Conservation (phyloP, 1,140 invertebrate genomes). For the Oscheius sp. region DNA sequence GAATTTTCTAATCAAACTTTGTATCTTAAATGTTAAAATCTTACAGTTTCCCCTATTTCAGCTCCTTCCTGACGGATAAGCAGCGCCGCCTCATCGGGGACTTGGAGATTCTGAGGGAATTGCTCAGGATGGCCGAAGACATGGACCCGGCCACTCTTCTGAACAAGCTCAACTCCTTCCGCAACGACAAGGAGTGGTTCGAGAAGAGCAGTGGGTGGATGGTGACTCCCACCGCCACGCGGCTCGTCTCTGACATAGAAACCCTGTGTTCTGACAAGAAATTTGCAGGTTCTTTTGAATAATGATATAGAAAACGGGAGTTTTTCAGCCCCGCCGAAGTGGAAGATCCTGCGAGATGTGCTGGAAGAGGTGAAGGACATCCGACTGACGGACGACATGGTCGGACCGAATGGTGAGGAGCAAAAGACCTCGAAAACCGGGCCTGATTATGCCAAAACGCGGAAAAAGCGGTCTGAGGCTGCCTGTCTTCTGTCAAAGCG, state of each 20-base stretch:
- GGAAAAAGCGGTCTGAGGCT: no score
- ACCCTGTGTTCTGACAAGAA: slow-evolving; percentile 42
- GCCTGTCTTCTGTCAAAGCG: no score
- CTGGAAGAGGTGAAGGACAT: slow-evolving; percentile 46
- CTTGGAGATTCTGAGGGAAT: slow-evolving; percentile 40
- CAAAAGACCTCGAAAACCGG: no score
- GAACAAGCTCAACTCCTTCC: slow-evolving; percentile 39
- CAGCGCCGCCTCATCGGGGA: slow-evolving; percentile 51
- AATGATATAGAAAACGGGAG: not conserved
- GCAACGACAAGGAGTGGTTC: slow-evolving; percentile 51
- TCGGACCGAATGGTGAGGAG: slow-evolving; percentile 3
- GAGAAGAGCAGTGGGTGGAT: slow-evolving; percentile 57
- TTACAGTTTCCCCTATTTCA: slow-evolving; percentile 4
- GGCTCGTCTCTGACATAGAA: slow-evolving; percentile 47
- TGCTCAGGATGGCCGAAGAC: slow-evolving; percentile 51
- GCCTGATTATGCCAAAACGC: no score
- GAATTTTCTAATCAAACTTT: no score
- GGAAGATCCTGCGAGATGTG: slow-evolving; percentile 44
- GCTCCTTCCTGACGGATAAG: slow-evolving; percentile 43
- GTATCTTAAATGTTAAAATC: no score
- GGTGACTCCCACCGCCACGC: slow-evolving; percentile 49
- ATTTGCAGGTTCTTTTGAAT: slow-evolving; percentile 37
- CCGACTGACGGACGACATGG: not conserved
- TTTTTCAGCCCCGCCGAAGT: slow-evolving; percentile 49
- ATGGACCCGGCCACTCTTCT: slow-evolving; percentile 50